These are phyloP conservation scores for Aeoliscus strigatus DNA, from an alignment of 2,797 vertebrate species.

Conservation along the genomic window DNA sequence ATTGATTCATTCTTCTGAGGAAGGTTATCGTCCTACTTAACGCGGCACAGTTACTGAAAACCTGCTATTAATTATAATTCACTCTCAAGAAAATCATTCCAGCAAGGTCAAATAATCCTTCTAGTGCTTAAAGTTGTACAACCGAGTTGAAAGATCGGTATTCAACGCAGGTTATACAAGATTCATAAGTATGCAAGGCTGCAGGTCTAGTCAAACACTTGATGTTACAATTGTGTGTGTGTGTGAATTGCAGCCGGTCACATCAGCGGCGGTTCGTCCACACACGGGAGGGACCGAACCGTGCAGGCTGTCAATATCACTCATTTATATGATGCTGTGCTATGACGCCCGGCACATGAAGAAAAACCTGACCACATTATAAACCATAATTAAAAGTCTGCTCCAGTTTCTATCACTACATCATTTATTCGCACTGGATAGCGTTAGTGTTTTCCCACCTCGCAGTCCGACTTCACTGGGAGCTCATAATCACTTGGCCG, in stretches of 20 bases:
- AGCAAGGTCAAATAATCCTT: constrained; percentile 4
- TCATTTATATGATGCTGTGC: no score
- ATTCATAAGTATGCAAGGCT: not conserved
- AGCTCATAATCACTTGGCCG: not conserved
- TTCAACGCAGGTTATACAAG: constrained; percentile 5
- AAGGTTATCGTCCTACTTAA: constrained; percentile 27
- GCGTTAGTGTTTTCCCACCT: not conserved
- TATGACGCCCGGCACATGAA: no score
- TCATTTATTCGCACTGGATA: no score
- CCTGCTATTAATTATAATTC: constrained; percentile 14
- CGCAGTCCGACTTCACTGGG: not conserved
- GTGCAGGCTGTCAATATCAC: no score
- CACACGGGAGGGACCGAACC: no score
- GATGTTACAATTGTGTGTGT: no score
- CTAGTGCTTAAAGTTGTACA: constrained; percentile 7
- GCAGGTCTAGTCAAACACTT: no score
- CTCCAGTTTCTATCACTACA: not conserved
- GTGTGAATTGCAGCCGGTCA: no score
- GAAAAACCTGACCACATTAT: no score
- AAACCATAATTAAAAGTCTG: no score
- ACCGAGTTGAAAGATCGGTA: not conserved
- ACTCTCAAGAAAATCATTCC: constrained; percentile 8
- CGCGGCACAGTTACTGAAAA: constrained; percentile 11
- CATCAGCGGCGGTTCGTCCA: no score
- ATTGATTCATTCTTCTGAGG: constrained; percentile 38